A percentile compares a stretch with the other conserved stretches of the same genome.
Evolutionary conservation across 2,888 invertebrate species (phyloP).

Genomic region (Synanthedon tipuliformis): DNA sequence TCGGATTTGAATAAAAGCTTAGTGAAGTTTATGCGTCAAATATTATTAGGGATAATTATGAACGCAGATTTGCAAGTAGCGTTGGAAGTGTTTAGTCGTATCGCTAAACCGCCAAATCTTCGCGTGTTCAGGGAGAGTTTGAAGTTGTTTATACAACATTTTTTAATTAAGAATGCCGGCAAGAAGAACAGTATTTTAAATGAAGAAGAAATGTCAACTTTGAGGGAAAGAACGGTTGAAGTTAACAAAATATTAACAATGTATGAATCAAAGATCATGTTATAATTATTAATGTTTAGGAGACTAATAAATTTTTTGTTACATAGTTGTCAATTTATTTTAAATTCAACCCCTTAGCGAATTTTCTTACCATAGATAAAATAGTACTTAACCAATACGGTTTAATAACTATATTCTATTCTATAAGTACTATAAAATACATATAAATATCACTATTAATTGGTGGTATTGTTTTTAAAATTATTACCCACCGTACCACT

Average conservation of each 20-base stretch:
- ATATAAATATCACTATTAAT: no score
- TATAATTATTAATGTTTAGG: conserved; percentile 19
- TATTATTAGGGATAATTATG: conserved; percentile 80
- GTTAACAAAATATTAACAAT: conserved; percentile 75
- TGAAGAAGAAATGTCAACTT: conserved; percentile 36
- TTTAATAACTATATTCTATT: no score
- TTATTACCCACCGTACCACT: no score
- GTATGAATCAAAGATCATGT: conserved; percentile 52
- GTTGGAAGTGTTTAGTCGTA: conserved; percentile 77
- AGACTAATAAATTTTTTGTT: no score
- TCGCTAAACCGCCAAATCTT: conserved; percentile 79
- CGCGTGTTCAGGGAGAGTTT: conserved; percentile 86
- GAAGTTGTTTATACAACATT: conserved; percentile 87
- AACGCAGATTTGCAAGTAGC: conserved; percentile 72
- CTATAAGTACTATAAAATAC: no score
- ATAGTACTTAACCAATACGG: no score
- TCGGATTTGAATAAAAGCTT: conserved; percentile 83
- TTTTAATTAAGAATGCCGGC: conserved; percentile 76
- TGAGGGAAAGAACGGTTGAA: conserved; percentile 69
- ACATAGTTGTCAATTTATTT: no score
- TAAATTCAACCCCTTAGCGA: no score
- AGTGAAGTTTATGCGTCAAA: conserved; percentile 83
- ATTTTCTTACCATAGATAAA: no score
- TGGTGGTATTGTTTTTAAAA: no score
- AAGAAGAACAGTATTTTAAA: conserved; percentile 40